phyloP scores from a whole-genome alignment of 2,797 vertebrate species.

The Rhinella marina region DNA sequence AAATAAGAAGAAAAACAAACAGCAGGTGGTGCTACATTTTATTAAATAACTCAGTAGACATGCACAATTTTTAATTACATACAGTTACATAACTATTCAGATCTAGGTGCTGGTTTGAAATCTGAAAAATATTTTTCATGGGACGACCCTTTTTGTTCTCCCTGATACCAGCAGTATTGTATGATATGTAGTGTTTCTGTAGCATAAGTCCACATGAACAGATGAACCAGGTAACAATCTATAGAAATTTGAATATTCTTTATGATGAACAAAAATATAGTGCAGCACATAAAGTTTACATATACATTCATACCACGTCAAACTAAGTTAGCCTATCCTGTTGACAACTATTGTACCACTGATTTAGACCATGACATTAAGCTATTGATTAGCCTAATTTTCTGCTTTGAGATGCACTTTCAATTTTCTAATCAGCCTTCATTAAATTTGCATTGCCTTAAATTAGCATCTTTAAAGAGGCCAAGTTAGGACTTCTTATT shows the following conservation, averaged over 20 bases:
- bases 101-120: no score
- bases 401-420: constrained; percentile 66
- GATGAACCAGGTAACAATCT: background rate
- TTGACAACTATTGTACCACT: constrained; percentile 39
- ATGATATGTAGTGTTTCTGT: background rate
- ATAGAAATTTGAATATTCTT: background rate
- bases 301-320: constrained; percentile 10
- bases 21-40: no score
- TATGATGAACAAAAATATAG: background rate
- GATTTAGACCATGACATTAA: constrained; percentile 64
- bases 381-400: constrained; percentile 68
- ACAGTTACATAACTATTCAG: no score
- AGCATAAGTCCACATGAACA: background rate
- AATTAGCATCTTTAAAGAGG: constrained; percentile 65
- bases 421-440: constrained; percentile 67
- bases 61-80: no score
- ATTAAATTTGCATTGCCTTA: constrained; percentile 66
- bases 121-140: no score
- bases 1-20: no score
- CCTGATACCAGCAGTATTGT: background rate
- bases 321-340: constrained; percentile 21
- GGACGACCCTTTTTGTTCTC: no score
- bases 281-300: background rate
- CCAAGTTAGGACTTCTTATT: constrained; percentile 63
- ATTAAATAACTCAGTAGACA: no score